A percentile compares a stretch with the other conserved stretches of the same genome.
These are phyloP conservation scores for Microctenopoma lineatum DNA, from an alignment of 2,797 vertebrate genomes.

Conservation along the genomic window DNA sequence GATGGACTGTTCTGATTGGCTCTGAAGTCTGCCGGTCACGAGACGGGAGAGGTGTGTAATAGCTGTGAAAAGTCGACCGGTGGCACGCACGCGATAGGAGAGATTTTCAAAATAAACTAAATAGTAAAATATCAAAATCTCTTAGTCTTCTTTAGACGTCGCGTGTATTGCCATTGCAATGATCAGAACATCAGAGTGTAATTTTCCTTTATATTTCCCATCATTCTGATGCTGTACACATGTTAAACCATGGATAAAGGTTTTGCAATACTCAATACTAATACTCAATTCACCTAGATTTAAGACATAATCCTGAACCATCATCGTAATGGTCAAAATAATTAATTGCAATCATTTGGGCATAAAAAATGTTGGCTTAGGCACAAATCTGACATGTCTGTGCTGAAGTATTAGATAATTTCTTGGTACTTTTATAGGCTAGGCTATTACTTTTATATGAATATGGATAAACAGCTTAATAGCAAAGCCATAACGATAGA, in stretches of 20 bases:
- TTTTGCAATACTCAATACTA: not conserved
- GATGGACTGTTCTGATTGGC: conserved; percentile 76
- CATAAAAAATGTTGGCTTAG: no score
- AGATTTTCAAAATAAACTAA: conserved; percentile 57
- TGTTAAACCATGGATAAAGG: not conserved
- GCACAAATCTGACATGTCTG: no score
- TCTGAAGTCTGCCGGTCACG: conserved; percentile 45
- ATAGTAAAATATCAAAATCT: not conserved
- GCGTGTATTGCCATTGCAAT: not conserved
- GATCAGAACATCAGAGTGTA: no score
- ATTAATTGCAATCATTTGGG: no score
- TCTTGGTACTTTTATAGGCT: no score
- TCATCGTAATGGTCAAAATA: no score
- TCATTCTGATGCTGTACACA: not conserved
- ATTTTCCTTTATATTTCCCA: not conserved
- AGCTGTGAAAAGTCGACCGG: not conserved
- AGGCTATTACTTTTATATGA: not conserved
- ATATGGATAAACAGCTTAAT: not conserved
- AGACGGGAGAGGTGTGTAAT: conserved; percentile 34
- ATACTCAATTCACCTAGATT: no score
- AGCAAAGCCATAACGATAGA: not conserved
- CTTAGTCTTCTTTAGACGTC: not conserved
- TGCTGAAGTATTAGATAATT: not conserved
- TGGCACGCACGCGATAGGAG: no score
- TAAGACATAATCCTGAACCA: no score